A percentile compares a stretch with the other conserved stretches of the same genome.
phyloP scores from a whole-genome alignment of 2,888 invertebrate genomes.

The Stramonita haemastoma region DNA sequence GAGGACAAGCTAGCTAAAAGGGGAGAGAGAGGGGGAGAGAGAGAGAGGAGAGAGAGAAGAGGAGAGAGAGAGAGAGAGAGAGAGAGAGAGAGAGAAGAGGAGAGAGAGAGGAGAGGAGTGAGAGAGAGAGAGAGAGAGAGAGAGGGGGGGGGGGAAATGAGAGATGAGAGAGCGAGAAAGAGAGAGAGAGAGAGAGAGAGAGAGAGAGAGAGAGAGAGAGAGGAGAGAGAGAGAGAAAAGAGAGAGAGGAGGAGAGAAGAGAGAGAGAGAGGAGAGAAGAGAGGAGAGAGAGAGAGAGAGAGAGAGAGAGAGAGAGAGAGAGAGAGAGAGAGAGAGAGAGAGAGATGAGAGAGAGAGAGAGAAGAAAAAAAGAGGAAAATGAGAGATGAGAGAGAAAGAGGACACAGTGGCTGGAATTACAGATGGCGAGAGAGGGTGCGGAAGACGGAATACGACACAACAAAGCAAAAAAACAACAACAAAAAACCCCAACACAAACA shows the following conservation, averaged over 20 bases:
- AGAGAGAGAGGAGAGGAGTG: not conserved
- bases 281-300: not conserved
- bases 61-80: not conserved
- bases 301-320: conserved; percentile 15
- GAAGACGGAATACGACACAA: too few relatives aligned
- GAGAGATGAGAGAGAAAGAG: conserved; percentile 3
- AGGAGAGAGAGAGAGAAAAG: not conserved
- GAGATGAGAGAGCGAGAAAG: not conserved
- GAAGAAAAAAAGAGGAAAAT: not conserved
- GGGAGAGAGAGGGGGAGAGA: too few relatives aligned
- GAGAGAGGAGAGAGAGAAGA: not conserved
- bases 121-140: too few relatives aligned
- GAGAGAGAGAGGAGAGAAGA: not conserved
- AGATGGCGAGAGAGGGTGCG: too few relatives aligned
- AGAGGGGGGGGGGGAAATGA: not conserved
- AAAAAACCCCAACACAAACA: too few relatives aligned
- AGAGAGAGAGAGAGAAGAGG: not conserved
- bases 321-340: conserved; percentile 18
- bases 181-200: not conserved
- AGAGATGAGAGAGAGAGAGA: not conserved
- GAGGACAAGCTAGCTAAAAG: too few relatives aligned
- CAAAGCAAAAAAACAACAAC: too few relatives aligned
- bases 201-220: not conserved
- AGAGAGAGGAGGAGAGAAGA: not conserved
- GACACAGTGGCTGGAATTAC: too few relatives aligned